These are phyloP conservation scores for Ardeotis arabs DNA, from an alignment of 2,113 vertebrate genomes.

Conservation along the genomic window DNA sequence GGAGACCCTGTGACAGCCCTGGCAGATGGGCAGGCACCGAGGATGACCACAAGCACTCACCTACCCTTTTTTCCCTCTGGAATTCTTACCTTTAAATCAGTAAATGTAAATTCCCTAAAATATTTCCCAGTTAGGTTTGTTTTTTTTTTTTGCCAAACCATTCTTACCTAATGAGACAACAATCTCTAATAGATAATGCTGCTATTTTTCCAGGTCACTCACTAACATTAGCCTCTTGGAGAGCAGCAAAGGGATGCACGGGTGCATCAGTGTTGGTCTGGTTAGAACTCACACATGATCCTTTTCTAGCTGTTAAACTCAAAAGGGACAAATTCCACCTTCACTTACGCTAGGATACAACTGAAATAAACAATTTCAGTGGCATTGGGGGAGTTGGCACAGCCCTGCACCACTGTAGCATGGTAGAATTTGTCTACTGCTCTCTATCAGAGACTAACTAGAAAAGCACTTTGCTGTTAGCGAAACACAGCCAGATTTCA, in stretches of 20 bases:
- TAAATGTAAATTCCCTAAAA: not conserved
- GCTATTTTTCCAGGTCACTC: not conserved
- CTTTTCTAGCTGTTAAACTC: not conserved
- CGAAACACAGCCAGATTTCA: slow-evolving; percentile 3
- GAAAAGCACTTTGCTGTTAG: not conserved
- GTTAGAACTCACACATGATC: not conserved
- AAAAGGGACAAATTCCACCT: not conserved
- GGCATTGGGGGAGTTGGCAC: not conserved
- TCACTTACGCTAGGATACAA: not conserved
- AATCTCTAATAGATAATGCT: not conserved
- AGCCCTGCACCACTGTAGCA: not conserved
- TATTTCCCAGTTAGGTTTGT: not conserved
- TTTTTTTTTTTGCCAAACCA: not conserved
- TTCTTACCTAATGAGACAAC: not conserved
- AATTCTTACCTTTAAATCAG: not conserved
- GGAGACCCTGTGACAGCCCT: not conserved
- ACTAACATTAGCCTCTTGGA: not conserved
- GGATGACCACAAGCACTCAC: not conserved
- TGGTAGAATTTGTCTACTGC: not conserved
- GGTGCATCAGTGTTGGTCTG: not conserved
- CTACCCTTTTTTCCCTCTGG: rapidly evolving
- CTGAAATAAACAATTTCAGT: not conserved
- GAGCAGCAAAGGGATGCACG: not conserved
- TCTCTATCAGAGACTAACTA: not conserved
- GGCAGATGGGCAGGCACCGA: not conserved